Percentiles rank a stretch among this genome's conserved stretches.
Conservation (phyloP, 2,888 invertebrate genomes). For the Pseudeuparius sepicola region DNA sequence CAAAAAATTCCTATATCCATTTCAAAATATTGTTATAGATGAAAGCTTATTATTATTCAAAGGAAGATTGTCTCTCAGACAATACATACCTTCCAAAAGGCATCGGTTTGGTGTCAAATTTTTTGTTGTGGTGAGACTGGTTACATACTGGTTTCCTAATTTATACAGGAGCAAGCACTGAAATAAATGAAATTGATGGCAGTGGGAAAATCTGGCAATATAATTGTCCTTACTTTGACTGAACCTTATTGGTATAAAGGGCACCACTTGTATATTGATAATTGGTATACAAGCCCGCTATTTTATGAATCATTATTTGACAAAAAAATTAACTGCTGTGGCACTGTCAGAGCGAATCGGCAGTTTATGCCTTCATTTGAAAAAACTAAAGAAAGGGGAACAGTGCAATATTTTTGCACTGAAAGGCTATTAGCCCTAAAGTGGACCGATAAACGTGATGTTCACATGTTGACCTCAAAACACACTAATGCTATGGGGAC, state of each 20-base stretch:
- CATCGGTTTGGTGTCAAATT: constrained; percentile 11
- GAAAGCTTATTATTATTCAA: constrained; percentile 11
- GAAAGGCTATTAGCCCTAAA: constrained; percentile 2
- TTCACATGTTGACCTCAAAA: constrained; percentile 3
- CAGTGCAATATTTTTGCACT: background rate
- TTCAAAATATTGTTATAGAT: no score
- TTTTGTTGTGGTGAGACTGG: constrained; percentile 12
- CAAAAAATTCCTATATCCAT: no score
- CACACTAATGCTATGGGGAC: constrained; percentile 1
- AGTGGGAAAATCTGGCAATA: no score
- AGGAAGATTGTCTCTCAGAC: constrained; percentile 9
- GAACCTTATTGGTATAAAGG: constrained; percentile 9
- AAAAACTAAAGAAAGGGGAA: constrained; percentile 7
- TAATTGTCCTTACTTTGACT: constrained; percentile 8
- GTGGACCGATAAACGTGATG: constrained; percentile 7
- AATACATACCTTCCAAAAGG: no score
- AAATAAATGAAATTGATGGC: constrained; percentile 9
- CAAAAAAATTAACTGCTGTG: constrained; percentile 16
- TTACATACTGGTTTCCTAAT: constrained; percentile 11
- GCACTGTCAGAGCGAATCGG: constrained; percentile 16
- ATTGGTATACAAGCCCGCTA: constrained; percentile 16
- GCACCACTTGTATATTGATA: constrained; percentile 13
- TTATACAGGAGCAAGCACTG: constrained; percentile 9
- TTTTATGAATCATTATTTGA: constrained; percentile 11
- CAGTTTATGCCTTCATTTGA: constrained; percentile 14